Evolutionary conservation across 2,113 vertebrate genomes (phyloP).

Genomic region (Micronycteris hirsuta): DNA sequence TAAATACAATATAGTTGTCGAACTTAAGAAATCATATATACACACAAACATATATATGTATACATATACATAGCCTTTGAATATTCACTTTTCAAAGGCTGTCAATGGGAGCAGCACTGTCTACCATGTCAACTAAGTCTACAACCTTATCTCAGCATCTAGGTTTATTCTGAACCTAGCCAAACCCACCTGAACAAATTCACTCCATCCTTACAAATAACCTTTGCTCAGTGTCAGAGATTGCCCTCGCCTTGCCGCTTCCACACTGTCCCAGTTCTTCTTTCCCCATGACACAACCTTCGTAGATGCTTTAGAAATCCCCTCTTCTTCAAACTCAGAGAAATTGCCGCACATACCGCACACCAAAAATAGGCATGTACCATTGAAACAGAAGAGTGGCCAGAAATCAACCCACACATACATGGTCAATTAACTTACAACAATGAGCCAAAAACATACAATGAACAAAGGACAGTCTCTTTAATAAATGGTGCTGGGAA

Average conservation of each 20-base stretch:
- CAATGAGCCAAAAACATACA: neutral
- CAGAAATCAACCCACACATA: neutral
- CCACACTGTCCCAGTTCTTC: neutral
- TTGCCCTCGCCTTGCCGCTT: neutral
- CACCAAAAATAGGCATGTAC: neutral
- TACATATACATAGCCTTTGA: neutral
- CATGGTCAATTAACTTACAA: neutral
- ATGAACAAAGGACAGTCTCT: neutral
- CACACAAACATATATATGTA: neutral
- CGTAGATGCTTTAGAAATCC: neutral
- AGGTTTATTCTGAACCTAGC: neutral
- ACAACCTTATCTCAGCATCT: neutral
- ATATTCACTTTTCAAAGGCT: neutral
- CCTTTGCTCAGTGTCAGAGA: neutral
- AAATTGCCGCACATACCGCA: neutral
- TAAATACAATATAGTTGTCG: neutral
- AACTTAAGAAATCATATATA: neutral
- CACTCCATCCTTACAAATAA: neutral
- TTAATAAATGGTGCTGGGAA: neutral
- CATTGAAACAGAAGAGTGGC: neutral
- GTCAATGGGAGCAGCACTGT: neutral
- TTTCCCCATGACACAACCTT: neutral
- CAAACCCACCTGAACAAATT: neutral
- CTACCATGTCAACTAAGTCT: neutral
- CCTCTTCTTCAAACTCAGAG: neutral